Base-by-base conservation (phyloP, 1,140 invertebrate species). In the Bombus vancouverensis region DNA sequence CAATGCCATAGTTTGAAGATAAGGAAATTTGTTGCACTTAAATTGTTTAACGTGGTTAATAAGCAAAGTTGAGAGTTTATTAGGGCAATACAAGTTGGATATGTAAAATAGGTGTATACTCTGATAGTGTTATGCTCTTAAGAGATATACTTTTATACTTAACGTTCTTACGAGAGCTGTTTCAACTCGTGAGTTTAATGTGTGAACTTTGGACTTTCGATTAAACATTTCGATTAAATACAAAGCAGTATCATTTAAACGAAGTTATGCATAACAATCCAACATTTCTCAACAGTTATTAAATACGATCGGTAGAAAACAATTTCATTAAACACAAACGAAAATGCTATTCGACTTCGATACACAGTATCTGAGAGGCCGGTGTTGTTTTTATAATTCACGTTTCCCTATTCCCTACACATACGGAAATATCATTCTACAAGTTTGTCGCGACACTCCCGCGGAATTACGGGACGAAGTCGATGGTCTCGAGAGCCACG, bases 401-500 rank as follows among this genome's bases (percentile, higher is more conserved):
- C 74, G 53, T 12, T 8, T 9, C 18, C 6, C 6, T 22, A 5
- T 53, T 39, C 13, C 1, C 25, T 15, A n/a, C 57, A 37, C 18
- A 44, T 12, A 42, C 62, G 76, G 22, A 47, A 47, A 62, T 79
- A 79, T 78, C 59, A 10, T 66, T 79, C 76, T 25, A 15, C 62
- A 47, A 47, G 37, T 44, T 66, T 39, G 39, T 79, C 62, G 39
- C 32, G 22, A 2, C 39, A 68, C 34, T 66, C 9, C 22, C 62
- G 34, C 62, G 76, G 42, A 44, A 66, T 79, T 71, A n/a, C 44
- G 22, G 44, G 34, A 71, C 75, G 47, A 59, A 84, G 73, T 57
- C 75, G 82, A 84, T 79, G 70, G 65, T 84, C 82, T 42, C 82
- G n/a, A 62, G 82, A 71, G 75, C 82, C 75, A 13, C n/a, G 47